Base-by-base conservation (phyloP, 2,888 invertebrate genomes). In the Zele albiditarsus region DNA sequence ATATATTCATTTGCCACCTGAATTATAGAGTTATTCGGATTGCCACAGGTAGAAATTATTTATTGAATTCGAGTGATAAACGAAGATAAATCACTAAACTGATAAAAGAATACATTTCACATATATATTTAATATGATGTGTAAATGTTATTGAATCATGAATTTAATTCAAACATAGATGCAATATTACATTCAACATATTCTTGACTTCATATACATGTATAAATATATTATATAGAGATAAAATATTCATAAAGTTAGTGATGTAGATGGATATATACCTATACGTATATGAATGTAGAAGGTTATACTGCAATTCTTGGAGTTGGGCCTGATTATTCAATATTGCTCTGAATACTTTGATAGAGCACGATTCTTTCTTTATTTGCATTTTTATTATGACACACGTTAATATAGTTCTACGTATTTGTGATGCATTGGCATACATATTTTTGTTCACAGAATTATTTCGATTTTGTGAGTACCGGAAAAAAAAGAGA, bases 181-280 rank as follows among this genome's bases (percentile, higher is more conserved):
- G 8, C 2, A 20, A 53, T 53, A 23, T 53, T 8, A 8, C 20
- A 20, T 53, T 20, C 6, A 12, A n/a, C 5, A 28, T 60, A 16
- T 27, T 53, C 53, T 53, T 8, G 6, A 20, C 53, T 60, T 27
- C 25, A 60, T 28, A 60, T 60, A 60, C 12, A 27, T 60, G 27
- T 60, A 60, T 28, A 60, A 14, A 28, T 27, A 10, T 12, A 60
- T 28, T 12, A 27, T 25, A 31, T 31, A 23, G 62, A 62, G 25
- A 58, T 58, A 10, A 28, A 60, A 60, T 60, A 60, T 60, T 60
- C 60, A 60, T 60, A n/a, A 60, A 60, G 60, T 60, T 4, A 27
- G 28, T 60, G 28, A 60, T 60, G 60, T 14, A 60, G 28, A 60
- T 53, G 46, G 5, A 20, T 53, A 53, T 20, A 3, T 20, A 20